phyloP scores from a whole-genome alignment of 2,113 vertebrate species.

The Oreamnos americanus region DNA sequence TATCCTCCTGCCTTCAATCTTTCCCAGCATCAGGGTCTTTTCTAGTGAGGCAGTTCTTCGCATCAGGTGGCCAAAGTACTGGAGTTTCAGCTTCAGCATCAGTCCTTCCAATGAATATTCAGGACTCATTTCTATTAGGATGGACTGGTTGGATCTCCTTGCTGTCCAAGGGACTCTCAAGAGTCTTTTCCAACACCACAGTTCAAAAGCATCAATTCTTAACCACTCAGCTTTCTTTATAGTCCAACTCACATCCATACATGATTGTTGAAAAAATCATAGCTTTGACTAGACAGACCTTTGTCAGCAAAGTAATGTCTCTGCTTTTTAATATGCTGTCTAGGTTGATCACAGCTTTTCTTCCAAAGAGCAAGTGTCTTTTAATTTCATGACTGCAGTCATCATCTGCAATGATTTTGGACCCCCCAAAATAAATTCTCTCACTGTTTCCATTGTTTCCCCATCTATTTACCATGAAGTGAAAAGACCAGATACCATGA shows the following conservation, averaged over 20 bases:
- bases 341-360: neutral
- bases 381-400: neutral
- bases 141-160: neutral
- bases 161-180: neutral
- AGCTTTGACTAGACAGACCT: neutral
- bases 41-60: rapidly evolving
- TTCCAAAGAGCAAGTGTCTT: neutral
- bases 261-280: neutral
- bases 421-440: neutral
- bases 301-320: neutral
- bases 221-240: neutral
- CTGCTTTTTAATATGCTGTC: neutral
- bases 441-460: neutral
- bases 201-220: neutral
- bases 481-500: neutral
- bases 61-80: neutral
- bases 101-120: neutral
- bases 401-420: neutral
- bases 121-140: neutral
- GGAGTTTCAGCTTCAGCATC: neutral
- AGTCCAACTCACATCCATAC: neutral
- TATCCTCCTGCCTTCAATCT: neutral
- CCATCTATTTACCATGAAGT: neutral
- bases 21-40: neutral
- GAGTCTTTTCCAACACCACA: neutral